Conservation (phyloP, 2,797 vertebrate species). For the Macrochelys suwanniensis region DNA sequence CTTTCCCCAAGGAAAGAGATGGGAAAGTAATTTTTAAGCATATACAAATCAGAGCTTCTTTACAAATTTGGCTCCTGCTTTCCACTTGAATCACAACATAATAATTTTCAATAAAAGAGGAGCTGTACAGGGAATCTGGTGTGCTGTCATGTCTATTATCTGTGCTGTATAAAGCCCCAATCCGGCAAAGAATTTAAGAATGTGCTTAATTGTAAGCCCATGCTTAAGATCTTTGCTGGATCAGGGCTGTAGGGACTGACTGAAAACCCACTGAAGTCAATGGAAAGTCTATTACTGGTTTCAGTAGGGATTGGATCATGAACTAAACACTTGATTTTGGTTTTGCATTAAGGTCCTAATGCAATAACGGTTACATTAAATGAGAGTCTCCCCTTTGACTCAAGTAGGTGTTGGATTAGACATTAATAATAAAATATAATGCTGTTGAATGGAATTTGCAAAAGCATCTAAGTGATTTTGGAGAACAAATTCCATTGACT, state of each 20-base stretch:
- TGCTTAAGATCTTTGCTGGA: slow-evolving; percentile 39
- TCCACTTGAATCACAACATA: slow-evolving; percentile 45
- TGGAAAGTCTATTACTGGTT: slow-evolving; percentile 58
- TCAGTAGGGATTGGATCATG: slow-evolving; percentile 40
- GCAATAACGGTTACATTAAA: slow-evolving; percentile 12
- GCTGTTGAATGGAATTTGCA: slow-evolving; percentile 3
- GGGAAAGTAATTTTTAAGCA: slow-evolving; percentile 40
- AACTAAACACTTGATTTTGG: slow-evolving; percentile 42
- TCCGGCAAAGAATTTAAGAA: slow-evolving; percentile 38
- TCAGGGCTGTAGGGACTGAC: not conserved
- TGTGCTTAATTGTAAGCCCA: slow-evolving; percentile 34
- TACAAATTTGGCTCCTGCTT: slow-evolving; percentile 23
- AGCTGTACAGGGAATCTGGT: not conserved
- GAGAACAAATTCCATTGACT: not conserved
- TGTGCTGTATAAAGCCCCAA: not conserved
- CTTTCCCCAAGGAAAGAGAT: not conserved
- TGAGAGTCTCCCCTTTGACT: not conserved
- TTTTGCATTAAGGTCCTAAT: not conserved
- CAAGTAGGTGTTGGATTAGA: not conserved
- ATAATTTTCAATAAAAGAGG: slow-evolving; percentile 6
- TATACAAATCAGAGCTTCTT: slow-evolving; percentile 1
- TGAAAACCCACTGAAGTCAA: slow-evolving; percentile 55
- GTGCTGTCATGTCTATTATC: not conserved
- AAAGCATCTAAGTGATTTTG: not conserved
- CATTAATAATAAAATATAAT: not conserved